Base-by-base conservation (phyloP, 92 coral and sea anemone species). In the Umimayanthus kanabou region DNA sequence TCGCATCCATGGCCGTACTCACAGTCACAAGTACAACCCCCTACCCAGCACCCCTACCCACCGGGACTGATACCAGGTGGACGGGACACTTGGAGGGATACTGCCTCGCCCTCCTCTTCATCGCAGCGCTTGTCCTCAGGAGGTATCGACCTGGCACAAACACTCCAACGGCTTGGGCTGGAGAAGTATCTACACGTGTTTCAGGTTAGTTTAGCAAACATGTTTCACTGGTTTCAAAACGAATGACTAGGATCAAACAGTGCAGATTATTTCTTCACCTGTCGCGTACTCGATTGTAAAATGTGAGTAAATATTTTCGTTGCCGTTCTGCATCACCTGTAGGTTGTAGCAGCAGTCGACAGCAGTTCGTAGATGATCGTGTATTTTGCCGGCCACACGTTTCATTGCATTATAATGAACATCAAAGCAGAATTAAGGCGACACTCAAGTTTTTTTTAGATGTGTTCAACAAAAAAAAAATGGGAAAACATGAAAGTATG, bases 141-240 rank as follows among this genome's bases (percentile, higher is more conserved):
- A 13, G 75, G 74, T 55, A 73, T 93, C 8, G 98, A 95, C 77
- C 91, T 97, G 76, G 85, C 90, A 50, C 87, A 90, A 82, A 85
- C 94, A 39, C 87, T 97, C 22, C 96, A 97, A 55, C 88, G 93
- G 61, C 89, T 97, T 0, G 92, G 94, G 1, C 91, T 97, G 79
- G 95, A 95, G 58, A 97, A 97, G 82, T 97, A 97, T 77, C 77
- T 92, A 2, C 95, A 93, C 40, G 94, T 96, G 39, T 97, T 97
- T 65, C 94, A 95, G 98, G 99, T 95, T 71, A 29, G 87, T 84
- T 40, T 67, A 33, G 43, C 39, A 6, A 37, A 15, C n/a, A 37
- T 37, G 1, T 2, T 43, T n/a, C 64, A 53, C 73, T 66, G 69
- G 43, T 78, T 14, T 65, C 28, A 69, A 39, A 43, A 43, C 11